Evolutionary conservation across 30 jellyfish, hydroid and myxozoan species (phyloP).

Genomic region (Phacellophora camtschatica): DNA sequence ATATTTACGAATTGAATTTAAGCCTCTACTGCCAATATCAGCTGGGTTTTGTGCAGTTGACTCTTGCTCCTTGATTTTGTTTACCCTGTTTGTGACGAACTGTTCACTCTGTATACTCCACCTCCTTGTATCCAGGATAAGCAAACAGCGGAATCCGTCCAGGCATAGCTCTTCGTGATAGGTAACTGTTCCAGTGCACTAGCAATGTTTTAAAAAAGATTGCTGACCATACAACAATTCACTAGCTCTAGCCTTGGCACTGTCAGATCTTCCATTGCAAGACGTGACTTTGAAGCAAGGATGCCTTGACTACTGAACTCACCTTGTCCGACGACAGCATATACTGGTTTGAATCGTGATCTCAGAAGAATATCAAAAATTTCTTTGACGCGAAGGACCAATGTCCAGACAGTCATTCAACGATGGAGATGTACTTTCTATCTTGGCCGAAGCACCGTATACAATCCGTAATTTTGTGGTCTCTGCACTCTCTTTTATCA

Average conservation of each 20-base stretch:
- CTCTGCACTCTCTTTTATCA: constrained; percentile 56
- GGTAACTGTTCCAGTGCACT: constrained; percentile 20
- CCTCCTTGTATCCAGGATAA: constrained; percentile 57
- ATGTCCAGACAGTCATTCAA: constrained; percentile 66
- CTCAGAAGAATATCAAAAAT: constrained; percentile 49
- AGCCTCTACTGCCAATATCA: constrained; percentile 56
- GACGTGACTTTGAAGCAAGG: constrained; percentile 49
- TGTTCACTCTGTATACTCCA: constrained; percentile 56
- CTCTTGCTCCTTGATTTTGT: constrained; percentile 43
- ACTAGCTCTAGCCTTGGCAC: constrained; percentile 74
- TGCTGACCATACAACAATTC: constrained; percentile 61
- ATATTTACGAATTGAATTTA: not conserved
- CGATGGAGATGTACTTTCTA: constrained; percentile 24
- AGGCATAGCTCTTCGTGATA: constrained; percentile 7
- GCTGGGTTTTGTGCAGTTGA: constrained; percentile 51
- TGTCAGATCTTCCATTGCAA: constrained; percentile 48
- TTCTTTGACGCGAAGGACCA: constrained; percentile 66
- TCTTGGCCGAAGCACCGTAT: constrained; percentile 68
- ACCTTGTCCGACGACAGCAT: constrained; percentile 62
- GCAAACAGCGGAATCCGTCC: constrained; percentile 71
- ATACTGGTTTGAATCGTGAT: constrained; percentile 49
- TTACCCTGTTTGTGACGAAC: constrained; percentile 53
- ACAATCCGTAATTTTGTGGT: constrained; percentile 66
- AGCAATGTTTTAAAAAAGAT: constrained; percentile 25
- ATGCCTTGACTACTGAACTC: constrained; percentile 11